These are phyloP conservation scores for Petrolisthes manimaculis DNA, from an alignment of 2,888 invertebrate genomes.

Conservation along the genomic window DNA sequence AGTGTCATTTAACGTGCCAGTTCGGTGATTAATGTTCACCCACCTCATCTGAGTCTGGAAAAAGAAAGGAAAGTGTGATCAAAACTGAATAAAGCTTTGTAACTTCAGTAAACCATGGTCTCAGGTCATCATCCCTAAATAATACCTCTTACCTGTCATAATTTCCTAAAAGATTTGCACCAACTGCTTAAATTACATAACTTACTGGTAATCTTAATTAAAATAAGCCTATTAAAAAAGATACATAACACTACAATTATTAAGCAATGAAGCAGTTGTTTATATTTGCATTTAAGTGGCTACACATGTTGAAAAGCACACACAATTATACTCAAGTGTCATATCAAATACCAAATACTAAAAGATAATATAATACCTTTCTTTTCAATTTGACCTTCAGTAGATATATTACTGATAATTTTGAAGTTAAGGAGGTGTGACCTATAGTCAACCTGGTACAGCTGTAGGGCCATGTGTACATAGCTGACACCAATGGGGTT, in stretches of 20 bases:
- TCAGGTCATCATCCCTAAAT: neutral
- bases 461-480: slow-evolving; percentile 97
- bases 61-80: neutral
- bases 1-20: slow-evolving; percentile 82
- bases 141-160: no score
- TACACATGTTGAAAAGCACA: no score
- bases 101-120: neutral
- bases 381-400: slow-evolving; percentile 52
- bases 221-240: no score
- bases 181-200: no score
- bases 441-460: slow-evolving; percentile 99
- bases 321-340: no score
- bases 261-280: no score
- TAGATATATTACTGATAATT: slow-evolving; percentile 76
- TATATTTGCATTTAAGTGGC: no score
- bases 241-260: no score
- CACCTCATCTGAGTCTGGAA: slow-evolving; percentile 35
- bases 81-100: neutral
- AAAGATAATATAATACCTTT: slow-evolving; percentile 13
- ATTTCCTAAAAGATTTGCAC: no score
- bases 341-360: no score
- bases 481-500: slow-evolving; percentile 86
- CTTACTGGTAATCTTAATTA: no score
- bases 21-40: slow-evolving; percentile 85
- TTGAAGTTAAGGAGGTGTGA: slow-evolving; percentile 98